phyloP scores from a whole-genome alignment of 1,140 invertebrate species.

The Drosophila rufa region DNA sequence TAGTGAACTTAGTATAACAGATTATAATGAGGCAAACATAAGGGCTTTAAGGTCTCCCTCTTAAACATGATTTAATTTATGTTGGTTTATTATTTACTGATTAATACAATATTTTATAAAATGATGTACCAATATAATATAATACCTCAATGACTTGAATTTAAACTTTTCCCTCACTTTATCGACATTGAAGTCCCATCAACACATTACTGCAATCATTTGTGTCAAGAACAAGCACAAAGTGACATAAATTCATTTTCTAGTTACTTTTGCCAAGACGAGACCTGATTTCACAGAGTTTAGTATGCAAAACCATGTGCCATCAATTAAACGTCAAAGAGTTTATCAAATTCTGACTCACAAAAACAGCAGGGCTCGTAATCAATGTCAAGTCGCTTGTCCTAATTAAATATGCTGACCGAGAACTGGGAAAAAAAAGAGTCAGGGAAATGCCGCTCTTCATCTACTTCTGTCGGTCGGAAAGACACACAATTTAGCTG shows the following conservation, averaged over 20 bases:
- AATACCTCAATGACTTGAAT: background rate
- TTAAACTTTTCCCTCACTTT: too few relatives aligned
- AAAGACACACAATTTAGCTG: conserved; percentile 12
- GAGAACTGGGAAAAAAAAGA: conserved; percentile 14
- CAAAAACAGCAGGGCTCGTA: conserved; percentile 11
- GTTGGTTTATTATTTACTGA: too few relatives aligned
- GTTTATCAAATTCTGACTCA: conserved; percentile 30
- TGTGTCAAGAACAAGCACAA: conserved; percentile 13
- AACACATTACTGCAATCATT: conserved; percentile 3
- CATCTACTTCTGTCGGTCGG: background rate
- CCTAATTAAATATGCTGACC: conserved; percentile 49
- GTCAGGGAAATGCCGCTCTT: background rate
- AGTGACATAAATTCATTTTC: conserved; percentile 7
- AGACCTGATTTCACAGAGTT: conserved; percentile 5
- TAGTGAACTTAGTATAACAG: too few relatives aligned
- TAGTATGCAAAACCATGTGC: conserved; percentile 29
- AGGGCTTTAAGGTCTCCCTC: background rate
- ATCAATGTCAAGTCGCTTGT: conserved; percentile 28
- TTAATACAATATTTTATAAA: background rate
- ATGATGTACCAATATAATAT: too few relatives aligned
- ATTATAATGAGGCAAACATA: background rate
- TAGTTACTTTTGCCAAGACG: background rate
- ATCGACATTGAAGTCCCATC: background rate
- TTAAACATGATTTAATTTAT: too few relatives aligned
- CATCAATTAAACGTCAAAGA: conserved; percentile 34